Evolutionary conservation across 2,797 vertebrate genomes (phyloP).

Genomic region (Thripadectes ignobilis): DNA sequence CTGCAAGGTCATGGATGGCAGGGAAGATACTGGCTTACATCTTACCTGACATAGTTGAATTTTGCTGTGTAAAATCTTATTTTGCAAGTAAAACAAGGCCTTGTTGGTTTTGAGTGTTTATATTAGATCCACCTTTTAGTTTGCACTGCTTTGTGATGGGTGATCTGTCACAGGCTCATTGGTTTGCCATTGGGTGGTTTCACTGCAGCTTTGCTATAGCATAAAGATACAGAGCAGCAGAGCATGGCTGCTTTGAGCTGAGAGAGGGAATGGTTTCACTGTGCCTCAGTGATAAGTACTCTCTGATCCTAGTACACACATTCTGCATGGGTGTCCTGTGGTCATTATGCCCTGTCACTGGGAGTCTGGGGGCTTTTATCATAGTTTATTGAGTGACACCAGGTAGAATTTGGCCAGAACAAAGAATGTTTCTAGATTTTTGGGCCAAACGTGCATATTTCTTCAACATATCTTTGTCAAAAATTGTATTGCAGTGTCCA

Average conservation of each 20-base stretch:
- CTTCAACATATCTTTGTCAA: neutral
- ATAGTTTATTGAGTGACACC: neutral
- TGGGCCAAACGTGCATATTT: rapidly evolving
- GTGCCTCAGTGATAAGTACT: neutral
- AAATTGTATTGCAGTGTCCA: neutral
- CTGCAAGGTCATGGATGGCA: neutral
- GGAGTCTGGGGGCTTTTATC: neutral
- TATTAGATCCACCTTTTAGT: neutral
- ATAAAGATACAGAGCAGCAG: neutral
- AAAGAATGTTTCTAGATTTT: neutral
- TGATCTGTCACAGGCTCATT: neutral
- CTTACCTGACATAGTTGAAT: neutral
- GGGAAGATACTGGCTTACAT: neutral
- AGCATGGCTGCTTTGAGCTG: neutral
- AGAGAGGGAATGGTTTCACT: neutral
- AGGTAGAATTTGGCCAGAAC: neutral
- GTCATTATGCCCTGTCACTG: neutral
- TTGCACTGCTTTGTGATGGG: neutral
- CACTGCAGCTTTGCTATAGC: neutral
- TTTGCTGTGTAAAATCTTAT: neutral
- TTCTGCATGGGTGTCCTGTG: neutral
- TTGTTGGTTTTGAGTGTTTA: neutral
- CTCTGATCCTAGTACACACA: neutral
- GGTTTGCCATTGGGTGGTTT: neutral
- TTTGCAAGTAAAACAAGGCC: neutral